phyloP scores from a whole-genome alignment of 35 echinoderm and acorn worm species.

The Eucidaris tribuloides region DNA sequence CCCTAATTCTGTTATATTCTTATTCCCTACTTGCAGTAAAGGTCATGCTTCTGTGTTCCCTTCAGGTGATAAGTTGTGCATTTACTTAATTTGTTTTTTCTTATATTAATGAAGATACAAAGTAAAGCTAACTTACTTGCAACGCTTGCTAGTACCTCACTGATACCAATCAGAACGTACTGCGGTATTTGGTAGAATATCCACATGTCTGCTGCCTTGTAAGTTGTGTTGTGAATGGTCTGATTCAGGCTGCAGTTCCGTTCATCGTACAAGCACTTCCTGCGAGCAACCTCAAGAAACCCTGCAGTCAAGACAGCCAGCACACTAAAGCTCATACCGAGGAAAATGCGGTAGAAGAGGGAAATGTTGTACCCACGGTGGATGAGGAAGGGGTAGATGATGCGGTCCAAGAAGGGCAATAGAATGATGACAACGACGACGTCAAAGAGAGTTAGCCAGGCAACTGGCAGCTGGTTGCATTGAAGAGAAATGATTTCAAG shows the following conservation, averaged over 20 bases:
- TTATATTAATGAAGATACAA: too few relatives aligned
- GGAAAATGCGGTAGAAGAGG: constrained; percentile 64
- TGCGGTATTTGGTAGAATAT: constrained; percentile 89
- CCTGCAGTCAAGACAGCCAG: constrained; percentile 62
- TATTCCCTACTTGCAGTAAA: too few relatives aligned
- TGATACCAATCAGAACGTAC: constrained; percentile 87
- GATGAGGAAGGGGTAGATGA: constrained; percentile 73
- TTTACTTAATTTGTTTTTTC: too few relatives aligned
- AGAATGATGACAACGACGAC: constrained; percentile 61
- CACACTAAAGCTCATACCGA: constrained; percentile 89
- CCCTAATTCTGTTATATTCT: too few relatives aligned
- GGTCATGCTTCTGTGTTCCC: too few relatives aligned
- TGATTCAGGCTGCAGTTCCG: neutral
- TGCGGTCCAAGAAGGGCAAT: constrained; percentile 77
- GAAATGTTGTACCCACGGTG: constrained; percentile 54
- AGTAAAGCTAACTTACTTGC: constrained; percentile 90
- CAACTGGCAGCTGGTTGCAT: constrained; percentile 58
- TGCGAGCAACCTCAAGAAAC: constrained; percentile 53
- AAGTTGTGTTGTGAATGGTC: constrained; percentile 23
- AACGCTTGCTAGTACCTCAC: constrained; percentile 94
- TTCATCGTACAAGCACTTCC: neutral
- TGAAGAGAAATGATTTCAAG: too few relatives aligned
- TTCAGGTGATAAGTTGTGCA: too few relatives aligned
- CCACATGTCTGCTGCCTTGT: constrained; percentile 67
- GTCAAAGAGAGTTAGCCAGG: constrained; percentile 80